A percentile compares a stretch with the other conserved stretches of the same genome.
Evolutionary conservation across 2,888 invertebrate species (phyloP).

Genomic region (Drosophila robusta): DNA sequence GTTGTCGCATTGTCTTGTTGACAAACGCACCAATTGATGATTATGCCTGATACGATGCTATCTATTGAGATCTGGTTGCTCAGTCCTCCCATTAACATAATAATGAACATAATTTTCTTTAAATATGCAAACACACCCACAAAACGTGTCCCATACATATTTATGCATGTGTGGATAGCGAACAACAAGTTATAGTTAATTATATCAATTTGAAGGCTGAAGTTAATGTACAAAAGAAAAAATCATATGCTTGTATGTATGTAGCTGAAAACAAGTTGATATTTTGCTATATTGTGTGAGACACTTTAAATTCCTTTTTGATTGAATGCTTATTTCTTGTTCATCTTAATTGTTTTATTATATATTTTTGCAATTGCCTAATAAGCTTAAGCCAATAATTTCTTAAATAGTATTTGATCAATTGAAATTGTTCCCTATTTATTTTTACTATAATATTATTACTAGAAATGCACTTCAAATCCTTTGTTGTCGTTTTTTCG

Average conservation of each 20-base stretch:
- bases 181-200: neutral
- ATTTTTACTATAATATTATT: no score
- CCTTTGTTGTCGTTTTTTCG: no score
- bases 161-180: neutral
- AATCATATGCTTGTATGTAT: neutral
- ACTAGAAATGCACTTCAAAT: no score
- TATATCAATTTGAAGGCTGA: no score
- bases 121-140: constrained; percentile 23
- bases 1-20: constrained; percentile 1
- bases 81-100: constrained; percentile 33
- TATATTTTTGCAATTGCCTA: neutral
- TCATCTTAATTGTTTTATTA: neutral
- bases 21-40: constrained; percentile 4
- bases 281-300: neutral
- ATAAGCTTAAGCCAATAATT: neutral
- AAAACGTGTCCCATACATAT: constrained; percentile 27
- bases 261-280: no score
- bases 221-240: neutral
- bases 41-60: constrained; percentile 29
- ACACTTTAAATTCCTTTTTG: neutral
- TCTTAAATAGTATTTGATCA: no score
- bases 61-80: constrained; percentile 22
- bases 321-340: neutral
- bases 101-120: constrained; percentile 25
- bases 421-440: no score